Base-by-base conservation (phyloP, 2,888 invertebrate species). In the Strigamia transsilvanica region DNA sequence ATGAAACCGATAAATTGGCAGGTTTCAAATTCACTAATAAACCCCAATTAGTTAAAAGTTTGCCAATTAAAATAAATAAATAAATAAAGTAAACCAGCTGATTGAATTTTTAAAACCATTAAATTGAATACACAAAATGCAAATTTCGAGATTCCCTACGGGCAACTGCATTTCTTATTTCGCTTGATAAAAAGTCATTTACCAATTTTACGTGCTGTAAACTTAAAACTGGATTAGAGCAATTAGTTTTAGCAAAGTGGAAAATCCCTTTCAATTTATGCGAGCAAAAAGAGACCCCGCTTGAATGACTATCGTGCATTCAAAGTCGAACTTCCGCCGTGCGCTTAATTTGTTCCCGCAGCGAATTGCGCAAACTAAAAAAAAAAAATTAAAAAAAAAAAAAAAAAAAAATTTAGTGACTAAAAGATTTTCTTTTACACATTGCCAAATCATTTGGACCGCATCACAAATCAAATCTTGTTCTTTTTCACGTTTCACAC, bases 171-270 rank as follows among this genome's bases (percentile, higher is more conserved):
- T 38, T 38, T 38, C 38, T 38, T 38, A 38, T 38, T 46, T 46
- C 13, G n/a, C 13, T 46, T 46, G 12, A 46, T 15, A 12, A 46
- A 46, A 46, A 46, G n/a, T 46, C 46, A 46, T 13, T 15, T 46
- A 15, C n/a, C 15, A 46, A 46, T 46, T 46, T 46, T 46, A 13
- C 13, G n/a, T 15, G 13, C n/a, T 15, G 9, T 46, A 15, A 15
- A 15, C 15, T 46, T 12, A 46, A 46, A 46, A 13, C n/a, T 15
- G 46, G 46, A n/a, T 46, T 46, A 15, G 46, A 46, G 46, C 46
- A 46, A 46, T 46, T 46, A 46, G 46, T 46, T 46, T 46, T 46
- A 46, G 46, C 46, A 46, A 46, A 46, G 46, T 46, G 15, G 46
- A 46, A 46, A 46, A 46, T n/a, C 4, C 46, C 13, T 13, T 46